Percentiles rank a stretch among this genome's conserved stretches.
These are phyloP conservation scores for Amblyraja radiata DNA, from an alignment of 2,797 vertebrate genomes.

Conservation along the genomic window DNA sequence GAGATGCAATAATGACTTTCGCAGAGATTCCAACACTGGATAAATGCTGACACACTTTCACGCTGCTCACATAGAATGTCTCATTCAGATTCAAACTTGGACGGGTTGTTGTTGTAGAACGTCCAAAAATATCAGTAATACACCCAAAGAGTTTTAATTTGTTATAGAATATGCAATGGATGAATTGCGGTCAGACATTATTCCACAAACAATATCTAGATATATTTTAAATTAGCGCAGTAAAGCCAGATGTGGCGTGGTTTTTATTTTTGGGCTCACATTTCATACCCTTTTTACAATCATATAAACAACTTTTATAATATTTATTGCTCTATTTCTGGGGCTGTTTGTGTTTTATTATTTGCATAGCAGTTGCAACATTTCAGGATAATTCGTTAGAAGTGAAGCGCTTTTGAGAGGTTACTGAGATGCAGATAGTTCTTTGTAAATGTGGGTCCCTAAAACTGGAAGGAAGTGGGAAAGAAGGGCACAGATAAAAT, in stretches of 20 bases:
- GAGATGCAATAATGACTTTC: not conserved
- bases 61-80: not conserved
- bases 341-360: not conserved
- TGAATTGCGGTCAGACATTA: not conserved
- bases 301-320: not conserved
- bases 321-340: not conserved
- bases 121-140: not conserved
- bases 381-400: not conserved
- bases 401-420: not conserved
- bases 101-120: not conserved
- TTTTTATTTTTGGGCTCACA: not conserved
- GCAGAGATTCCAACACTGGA: constrained; percentile 7
- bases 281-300: not conserved
- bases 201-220: not conserved
- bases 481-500: not conserved
- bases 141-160: not conserved
- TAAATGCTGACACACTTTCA: constrained; percentile 23
- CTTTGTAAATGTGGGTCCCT: not conserved
- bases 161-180: not conserved
- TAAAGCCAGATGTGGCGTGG: no score
- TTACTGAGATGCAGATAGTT: not conserved
- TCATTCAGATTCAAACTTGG: not conserved
- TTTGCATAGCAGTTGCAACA: not conserved
- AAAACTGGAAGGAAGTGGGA: not conserved
- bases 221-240: not conserved